Evolutionary conservation across 2,888 invertebrate genomes (phyloP), one percentile per base, ranked within the genome.

Genomic region (Epinotia nisella): DNA sequence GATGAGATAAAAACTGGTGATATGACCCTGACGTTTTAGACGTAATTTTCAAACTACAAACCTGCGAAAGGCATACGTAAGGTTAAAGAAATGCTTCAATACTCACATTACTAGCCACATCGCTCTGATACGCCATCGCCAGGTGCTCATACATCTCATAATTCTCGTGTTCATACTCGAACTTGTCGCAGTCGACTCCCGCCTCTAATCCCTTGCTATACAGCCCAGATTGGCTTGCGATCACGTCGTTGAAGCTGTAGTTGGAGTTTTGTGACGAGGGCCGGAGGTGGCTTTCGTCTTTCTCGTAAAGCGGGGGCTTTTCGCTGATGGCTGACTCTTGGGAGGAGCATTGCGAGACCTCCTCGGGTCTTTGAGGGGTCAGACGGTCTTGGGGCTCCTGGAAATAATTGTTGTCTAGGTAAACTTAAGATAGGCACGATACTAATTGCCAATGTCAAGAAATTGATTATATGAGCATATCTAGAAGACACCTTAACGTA

Each of bases 111-210:
- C 84, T 89, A 4, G 91, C 92, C 0, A 91, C 91, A 74, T 91
- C 90, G 75, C 89, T 90, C 79, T 92, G 92, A 66, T 93, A 92
- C n/a, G 90, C 92, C 92, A 93, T 91, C 0, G 92, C 93, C 78
- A 92, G 76, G 11, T 91, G 92, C 41, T 93, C 93, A 53, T 90
- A 91, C 85, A 93, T 88, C 75, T 92, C 93, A 61, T 93, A 93
- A 70, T 87, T 87, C 15, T 84, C 88, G 0, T 86, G 84, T 15
- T 85, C 87, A 60, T 90, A 90, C 0, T 77, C 83, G 45, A 85
- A 85, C 66, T 87, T 87, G 4, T 88, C 88, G 49, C 78, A 78
- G 1, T 82, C 81, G 15, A 66, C 65, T 17, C 62, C 77, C 2
- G 77, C 73, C 35, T 83, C 80, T 71, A 79, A 61, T 3, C 59